A percentile compares a stretch with the other conserved stretches of the same genome.
Conservation (phyloP, 2,797 vertebrate species). For the Alfaro cultratus region DNA sequence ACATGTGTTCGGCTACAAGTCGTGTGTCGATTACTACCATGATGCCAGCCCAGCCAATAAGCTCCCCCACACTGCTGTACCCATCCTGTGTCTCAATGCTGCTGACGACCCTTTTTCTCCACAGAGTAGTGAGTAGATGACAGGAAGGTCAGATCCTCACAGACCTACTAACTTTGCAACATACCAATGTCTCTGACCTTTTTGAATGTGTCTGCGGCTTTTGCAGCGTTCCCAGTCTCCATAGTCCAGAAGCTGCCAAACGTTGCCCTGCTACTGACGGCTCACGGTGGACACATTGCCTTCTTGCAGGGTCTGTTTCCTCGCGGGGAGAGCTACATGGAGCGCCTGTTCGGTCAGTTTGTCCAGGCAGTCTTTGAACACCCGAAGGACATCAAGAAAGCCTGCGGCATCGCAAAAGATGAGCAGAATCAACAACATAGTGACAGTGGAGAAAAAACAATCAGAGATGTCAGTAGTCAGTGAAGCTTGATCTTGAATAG, state of each 20-base stretch:
- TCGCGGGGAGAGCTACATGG: slow-evolving; percentile 79
- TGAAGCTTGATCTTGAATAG: neutral
- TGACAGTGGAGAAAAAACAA: neutral
- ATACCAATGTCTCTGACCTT: neutral
- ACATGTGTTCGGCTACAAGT: slow-evolving; percentile 82
- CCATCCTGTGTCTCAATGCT: slow-evolving; percentile 87
- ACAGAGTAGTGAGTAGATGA: slow-evolving; percentile 63
- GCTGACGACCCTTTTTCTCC: slow-evolving; percentile 88
- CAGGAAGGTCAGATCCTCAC: neutral
- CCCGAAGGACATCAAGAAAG: slow-evolving; percentile 65
- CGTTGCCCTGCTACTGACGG: slow-evolving; percentile 82
- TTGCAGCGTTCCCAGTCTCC: slow-evolving; percentile 80
- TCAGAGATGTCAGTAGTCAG: neutral
- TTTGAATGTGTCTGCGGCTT: neutral
- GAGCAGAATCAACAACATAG: neutral
- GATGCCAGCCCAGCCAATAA: slow-evolving; percentile 81
- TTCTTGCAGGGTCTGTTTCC: slow-evolving; percentile 88
- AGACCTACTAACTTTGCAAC: neutral
- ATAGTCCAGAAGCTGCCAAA: slow-evolving; percentile 69
- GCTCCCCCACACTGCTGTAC: slow-evolving; percentile 74
- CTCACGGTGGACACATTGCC: slow-evolving; percentile 85
- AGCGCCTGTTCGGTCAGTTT: slow-evolving; percentile 83
- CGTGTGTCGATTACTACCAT: slow-evolving; percentile 81
- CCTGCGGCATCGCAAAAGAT: slow-evolving; percentile 61
- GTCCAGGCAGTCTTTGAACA: slow-evolving; percentile 81